Percentiles rank a stretch among this genome's conserved stretches.
Conservation (phyloP, 2,113 vertebrate genomes). For the Solea solea region DNA sequence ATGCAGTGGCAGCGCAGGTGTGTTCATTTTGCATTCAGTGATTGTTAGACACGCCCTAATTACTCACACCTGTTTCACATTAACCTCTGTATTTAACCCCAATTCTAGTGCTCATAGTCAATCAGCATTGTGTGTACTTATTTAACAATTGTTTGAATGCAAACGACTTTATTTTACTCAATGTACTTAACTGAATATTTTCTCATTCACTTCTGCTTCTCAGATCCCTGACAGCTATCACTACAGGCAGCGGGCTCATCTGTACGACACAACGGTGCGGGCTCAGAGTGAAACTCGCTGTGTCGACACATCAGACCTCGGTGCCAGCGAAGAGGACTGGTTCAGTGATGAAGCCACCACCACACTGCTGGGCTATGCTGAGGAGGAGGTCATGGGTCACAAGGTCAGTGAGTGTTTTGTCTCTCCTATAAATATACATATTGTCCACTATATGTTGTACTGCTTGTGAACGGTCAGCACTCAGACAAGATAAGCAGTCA, state of each 20-base stretch:
- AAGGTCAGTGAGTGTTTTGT: conserved; percentile 46
- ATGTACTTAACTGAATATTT: not conserved
- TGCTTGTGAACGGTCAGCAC: not conserved
- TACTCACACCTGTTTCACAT: too few species aligned
- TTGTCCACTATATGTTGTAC: too few species aligned
- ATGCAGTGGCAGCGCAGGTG: too few species aligned
- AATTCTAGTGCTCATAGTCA: too few species aligned
- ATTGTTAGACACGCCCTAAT: too few species aligned
- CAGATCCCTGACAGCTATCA: conserved; percentile 88
- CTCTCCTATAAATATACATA: not conserved
- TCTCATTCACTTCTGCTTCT: not conserved
- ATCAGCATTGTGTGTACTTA: too few species aligned
- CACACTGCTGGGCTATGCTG: conserved; percentile 68
- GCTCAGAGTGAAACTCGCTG: conserved; percentile 71
- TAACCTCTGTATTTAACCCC: too few species aligned
- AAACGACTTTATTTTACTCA: too few species aligned
- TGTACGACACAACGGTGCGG: conserved; percentile 13
- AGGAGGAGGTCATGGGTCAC: conserved; percentile 70
- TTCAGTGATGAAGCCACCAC: conserved; percentile 60
- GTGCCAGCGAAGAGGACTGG: conserved; percentile 74
- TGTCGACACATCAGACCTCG: conserved; percentile 92
- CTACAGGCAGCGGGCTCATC: conserved; percentile 69
- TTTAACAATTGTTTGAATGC: too few species aligned
- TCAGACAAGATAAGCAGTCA: too few species aligned
- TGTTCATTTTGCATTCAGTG: too few species aligned